Base-by-base conservation (phyloP, 2,888 invertebrate species). In the Subacronicta megacephala region DNA sequence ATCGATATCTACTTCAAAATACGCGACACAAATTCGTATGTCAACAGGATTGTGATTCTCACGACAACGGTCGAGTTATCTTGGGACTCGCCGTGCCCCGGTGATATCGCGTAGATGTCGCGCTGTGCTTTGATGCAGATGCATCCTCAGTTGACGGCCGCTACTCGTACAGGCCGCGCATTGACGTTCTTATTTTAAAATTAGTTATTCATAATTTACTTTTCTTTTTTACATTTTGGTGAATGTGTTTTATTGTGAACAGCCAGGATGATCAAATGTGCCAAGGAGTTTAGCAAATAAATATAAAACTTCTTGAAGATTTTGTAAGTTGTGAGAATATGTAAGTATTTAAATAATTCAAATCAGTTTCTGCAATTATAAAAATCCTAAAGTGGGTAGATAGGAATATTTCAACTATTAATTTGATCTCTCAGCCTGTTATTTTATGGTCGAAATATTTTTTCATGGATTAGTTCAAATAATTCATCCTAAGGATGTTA, bases 71-170 rank as follows among this genome's bases (percentile, higher is more conserved):
- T 79, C 61, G 62, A 68, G 73, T 79, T 81, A 89, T 90, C 87
- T 86, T 72, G 60, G 62, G 84, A 83, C 81, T 83, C 75, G 82
- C 83, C 77, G 78, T 72, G 66, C 68, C 76, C 73, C 72, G 63
- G 52, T 80, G 77, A 75, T 82, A 80, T 79, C 80, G 75, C 73
- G 67, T 84, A 74, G 58, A 68, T 56, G 72, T 70, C 61, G 77
- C 67, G 63, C 58, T 72, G 72, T 77, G 66, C 69, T 77, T 81
- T 70, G 44, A 52, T 66, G 76, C 80, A 84, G 82, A 85, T 88
- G 90, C 89, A 90, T 80, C 82, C 84, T 81, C 90, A 91, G 91
- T 91, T 80, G 82, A 70, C 77, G 78, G 80, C 81, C 78, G 84
- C 71, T 81, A 69, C 79, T 85, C 86, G 78, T 46, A 69, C 83